Evolutionary conservation across 2,797 vertebrate species (phyloP).

Genomic region (Acanthurus leucopareius): DNA sequence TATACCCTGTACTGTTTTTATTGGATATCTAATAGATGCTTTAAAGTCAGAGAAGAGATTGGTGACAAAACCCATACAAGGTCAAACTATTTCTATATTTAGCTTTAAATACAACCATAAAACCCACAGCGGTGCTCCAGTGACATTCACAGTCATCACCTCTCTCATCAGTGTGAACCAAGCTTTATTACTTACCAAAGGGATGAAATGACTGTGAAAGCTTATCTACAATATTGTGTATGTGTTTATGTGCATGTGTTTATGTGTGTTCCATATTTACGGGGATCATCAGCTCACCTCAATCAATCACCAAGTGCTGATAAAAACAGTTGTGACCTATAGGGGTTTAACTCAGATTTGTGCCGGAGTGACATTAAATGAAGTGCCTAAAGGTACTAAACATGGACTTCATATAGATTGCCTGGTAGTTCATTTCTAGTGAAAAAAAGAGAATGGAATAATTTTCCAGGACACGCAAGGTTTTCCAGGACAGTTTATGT

Average conservation of each 20-base stretch:
- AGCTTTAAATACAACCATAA: conserved; percentile 11
- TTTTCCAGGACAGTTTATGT: too few species aligned
- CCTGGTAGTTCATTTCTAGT: too few species aligned
- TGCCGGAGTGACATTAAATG: conserved; percentile 5
- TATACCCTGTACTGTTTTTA: accelerated
- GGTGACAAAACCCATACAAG: not conserved
- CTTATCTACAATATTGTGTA: conserved; percentile 1
- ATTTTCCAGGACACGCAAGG: too few species aligned
- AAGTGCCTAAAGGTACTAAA: conserved; percentile 6
- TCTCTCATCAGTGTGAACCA: not conserved
- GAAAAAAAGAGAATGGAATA: too few species aligned
- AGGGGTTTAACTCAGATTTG: conserved; percentile 25
- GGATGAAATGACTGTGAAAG: conserved; percentile 22
- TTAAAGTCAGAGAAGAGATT: not conserved
- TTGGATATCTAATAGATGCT: not conserved
- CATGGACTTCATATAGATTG: not conserved
- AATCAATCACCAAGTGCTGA: conserved; percentile 8
- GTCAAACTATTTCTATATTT: conserved; percentile 20
- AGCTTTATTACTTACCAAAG: conserved; percentile 13
- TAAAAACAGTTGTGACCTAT: not conserved
- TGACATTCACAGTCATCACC: conserved; percentile 4
- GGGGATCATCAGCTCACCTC: conserved; percentile 1
- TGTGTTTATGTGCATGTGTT: not conserved
- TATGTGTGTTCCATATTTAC: not conserved
- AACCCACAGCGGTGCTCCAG: not conserved